Conservation (phyloP, 2,888 invertebrate species). For the Watsonalla binaria region DNA sequence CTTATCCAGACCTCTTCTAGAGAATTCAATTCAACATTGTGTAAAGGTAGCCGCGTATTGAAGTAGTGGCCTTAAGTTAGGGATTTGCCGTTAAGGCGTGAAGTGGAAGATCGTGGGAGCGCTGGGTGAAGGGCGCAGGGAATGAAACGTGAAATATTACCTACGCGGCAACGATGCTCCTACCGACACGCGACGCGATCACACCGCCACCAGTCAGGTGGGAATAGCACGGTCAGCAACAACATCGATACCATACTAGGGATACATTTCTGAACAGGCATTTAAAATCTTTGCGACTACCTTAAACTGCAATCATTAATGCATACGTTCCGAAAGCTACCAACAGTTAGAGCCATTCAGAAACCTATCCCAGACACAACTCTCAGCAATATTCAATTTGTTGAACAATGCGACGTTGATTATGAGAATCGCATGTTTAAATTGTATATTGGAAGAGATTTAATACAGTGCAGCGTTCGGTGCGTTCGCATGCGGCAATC, state of each 20-base stretch:
- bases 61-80: conserved; percentile 45
- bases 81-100: conserved; percentile 62
- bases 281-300: conserved; percentile 20
- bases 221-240: conserved; percentile 23
- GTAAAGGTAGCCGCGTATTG: conserved; percentile 35
- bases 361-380: conserved; percentile 28
- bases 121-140: conserved; percentile 66
- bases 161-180: conserved; percentile 23
- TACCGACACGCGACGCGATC: conserved; percentile 17
- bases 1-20: conserved; percentile 8
- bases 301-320: not conserved
- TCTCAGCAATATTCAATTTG: not conserved
- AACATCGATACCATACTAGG: conserved; percentile 29
- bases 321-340: not conserved
- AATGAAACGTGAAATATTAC: conserved; percentile 40
- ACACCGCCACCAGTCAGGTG: conserved; percentile 11
- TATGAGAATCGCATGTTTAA: not conserved
- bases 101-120: conserved; percentile 70
- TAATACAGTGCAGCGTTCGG: not conserved
- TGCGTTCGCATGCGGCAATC: conserved; percentile 11
- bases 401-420: not conserved
- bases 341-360: conserved; percentile 27
- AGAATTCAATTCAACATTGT: not conserved
- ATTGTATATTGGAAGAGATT: not conserved
- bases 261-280: conserved; percentile 39